Conservation (phyloP, 2,888 invertebrate genomes). For the Eupelmus urozonus region DNA sequence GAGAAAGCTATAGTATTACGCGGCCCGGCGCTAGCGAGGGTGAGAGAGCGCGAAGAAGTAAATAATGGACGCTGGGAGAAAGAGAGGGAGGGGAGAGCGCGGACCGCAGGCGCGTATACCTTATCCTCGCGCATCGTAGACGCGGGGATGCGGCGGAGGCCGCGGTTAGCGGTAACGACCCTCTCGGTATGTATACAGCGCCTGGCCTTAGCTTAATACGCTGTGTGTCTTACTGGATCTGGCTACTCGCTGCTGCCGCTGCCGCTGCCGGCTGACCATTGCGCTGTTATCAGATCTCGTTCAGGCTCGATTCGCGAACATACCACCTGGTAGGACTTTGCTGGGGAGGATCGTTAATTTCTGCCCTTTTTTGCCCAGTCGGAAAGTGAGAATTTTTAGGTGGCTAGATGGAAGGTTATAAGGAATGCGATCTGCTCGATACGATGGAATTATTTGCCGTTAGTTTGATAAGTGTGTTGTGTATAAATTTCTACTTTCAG, state of each 20-base stretch:
- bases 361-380: no score
- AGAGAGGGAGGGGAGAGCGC: not conserved
- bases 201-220: constrained; percentile 1
- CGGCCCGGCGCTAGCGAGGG: no score
- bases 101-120: constrained; percentile 35
- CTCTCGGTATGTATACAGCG: constrained; percentile 29
- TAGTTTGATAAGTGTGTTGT: no score
- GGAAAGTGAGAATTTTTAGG: no score
- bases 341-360: not conserved
- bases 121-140: constrained; percentile 48
- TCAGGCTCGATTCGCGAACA: not conserved
- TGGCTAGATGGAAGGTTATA: no score
- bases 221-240: constrained; percentile 21
- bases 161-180: constrained; percentile 42
- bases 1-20: constrained; percentile 70
- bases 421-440: no score
- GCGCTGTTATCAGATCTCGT: constrained; percentile 16
- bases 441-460: no score
- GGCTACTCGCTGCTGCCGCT: no score
- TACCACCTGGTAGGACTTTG: not conserved
- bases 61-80: constrained; percentile 67
- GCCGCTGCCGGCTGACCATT: no score
- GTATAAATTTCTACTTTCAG: no score
- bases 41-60: constrained; percentile 57
- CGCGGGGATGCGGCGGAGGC: not conserved